These are phyloP conservation scores for Ormyrus rosae DNA, from an alignment of 2,888 invertebrate species.

Conservation along the genomic window DNA sequence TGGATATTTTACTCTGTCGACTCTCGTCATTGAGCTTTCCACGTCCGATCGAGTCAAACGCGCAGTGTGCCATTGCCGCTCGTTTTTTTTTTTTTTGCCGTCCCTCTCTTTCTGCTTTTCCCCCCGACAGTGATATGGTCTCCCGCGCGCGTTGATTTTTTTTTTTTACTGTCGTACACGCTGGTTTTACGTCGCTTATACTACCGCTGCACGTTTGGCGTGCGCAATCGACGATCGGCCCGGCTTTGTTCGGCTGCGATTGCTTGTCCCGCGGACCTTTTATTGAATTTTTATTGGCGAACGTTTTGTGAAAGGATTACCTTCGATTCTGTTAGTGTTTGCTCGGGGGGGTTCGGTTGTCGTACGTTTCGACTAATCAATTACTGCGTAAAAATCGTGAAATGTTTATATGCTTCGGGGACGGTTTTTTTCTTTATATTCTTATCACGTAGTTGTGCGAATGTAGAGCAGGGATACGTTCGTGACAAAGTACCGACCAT, in stretches of 20 bases:
- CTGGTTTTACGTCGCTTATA: not conserved
- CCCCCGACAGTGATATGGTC: no score
- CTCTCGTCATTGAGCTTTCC: not conserved
- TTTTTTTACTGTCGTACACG: not conserved
- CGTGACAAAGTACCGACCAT: no score
- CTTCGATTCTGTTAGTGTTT: not conserved
- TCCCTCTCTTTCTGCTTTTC: no score
- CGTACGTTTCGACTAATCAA: slow-evolving; percentile 7
- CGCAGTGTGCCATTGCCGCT: not conserved
- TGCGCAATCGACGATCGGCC: not conserved
- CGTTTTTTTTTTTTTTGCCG: no score
- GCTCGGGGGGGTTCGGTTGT: not conserved
- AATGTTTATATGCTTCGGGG: not conserved
- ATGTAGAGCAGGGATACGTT: no score
- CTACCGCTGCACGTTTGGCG: no score
- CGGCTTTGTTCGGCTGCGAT: slow-evolving; percentile 9
- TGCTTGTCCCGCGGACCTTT: not conserved
- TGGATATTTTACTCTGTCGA: not conserved
- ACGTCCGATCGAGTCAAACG: slow-evolving; percentile 7
- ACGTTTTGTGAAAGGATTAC: slow-evolving; percentile 1
- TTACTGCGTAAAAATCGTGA: not conserved
- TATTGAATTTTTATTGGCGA: slow-evolving; percentile 25
- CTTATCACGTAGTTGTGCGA: no score
- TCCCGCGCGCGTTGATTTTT: no score
- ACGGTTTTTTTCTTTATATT: no score